Percentiles rank a stretch among this genome's conserved stretches.
Evolutionary conservation across 2,888 invertebrate genomes (phyloP).

Genomic region (Thecophora atra): DNA sequence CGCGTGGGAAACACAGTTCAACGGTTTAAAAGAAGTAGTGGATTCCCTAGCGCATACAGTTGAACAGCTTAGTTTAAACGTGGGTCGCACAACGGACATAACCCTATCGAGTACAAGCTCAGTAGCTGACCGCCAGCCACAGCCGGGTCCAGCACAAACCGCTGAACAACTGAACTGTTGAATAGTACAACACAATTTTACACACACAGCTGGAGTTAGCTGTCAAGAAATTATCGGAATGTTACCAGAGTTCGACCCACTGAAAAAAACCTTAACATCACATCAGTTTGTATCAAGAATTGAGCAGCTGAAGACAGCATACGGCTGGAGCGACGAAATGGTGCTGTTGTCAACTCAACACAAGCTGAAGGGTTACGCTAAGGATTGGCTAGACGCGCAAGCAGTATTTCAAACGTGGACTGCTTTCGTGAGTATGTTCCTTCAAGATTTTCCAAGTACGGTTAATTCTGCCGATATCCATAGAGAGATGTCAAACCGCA

Average conservation of each 20-base stretch:
- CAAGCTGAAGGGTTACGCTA: neutral
- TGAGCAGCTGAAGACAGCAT: too few relatives aligned
- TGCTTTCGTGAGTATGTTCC: too few relatives aligned
- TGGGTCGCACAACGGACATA: neutral
- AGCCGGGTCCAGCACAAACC: conserved; percentile 1
- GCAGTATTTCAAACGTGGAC: neutral
- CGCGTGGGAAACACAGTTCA: too few relatives aligned
- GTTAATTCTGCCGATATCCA: too few relatives aligned
- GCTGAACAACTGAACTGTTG: neutral
- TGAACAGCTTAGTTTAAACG: neutral
- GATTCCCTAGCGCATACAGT: neutral
- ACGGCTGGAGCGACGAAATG: conserved; percentile 5
- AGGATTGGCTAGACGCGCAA: conserved; percentile 6
- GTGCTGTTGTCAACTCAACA: conserved; percentile 4
- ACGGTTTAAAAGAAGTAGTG: conserved; percentile 11
- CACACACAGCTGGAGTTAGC: neutral
- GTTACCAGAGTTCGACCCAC: conserved; percentile 17
- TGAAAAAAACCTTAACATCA: conserved; percentile 16
- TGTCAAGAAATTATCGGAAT: neutral
- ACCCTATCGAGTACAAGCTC: neutral
- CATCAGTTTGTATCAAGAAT: conserved; percentile 17
- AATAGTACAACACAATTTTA: neutral
- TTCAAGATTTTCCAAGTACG: too few relatives aligned
- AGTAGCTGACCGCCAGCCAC: neutral
- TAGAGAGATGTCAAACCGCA: too few relatives aligned